Conservation (phyloP, 1,140 invertebrate species). For the Parapsyche elsis region DNA sequence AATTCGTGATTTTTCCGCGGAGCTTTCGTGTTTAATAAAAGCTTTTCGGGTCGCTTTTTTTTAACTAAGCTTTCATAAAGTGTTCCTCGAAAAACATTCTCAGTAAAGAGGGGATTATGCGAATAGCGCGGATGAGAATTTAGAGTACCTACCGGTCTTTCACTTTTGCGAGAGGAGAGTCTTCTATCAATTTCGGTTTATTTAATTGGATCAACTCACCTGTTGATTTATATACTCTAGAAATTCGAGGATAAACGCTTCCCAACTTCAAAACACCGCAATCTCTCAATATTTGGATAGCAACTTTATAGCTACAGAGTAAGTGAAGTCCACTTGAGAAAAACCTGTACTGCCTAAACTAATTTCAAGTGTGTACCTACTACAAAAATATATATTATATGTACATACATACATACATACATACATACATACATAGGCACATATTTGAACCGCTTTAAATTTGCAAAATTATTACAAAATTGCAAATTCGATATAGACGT, state of each 20-base stretch:
- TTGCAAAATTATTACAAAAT: too few species aligned
- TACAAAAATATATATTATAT: not conserved
- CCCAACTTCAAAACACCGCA: not conserved
- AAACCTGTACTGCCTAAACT: too few species aligned
- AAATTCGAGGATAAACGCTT: not conserved
- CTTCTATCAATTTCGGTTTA: slow-evolving; percentile 19
- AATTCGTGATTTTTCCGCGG: too few species aligned
- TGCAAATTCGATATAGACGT: too few species aligned
- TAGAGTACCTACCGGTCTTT: not conserved
- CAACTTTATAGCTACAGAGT: too few species aligned
- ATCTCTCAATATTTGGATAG: not conserved
- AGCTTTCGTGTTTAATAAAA: too few species aligned
- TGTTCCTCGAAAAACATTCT: not conserved
- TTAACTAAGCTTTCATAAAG: not conserved
- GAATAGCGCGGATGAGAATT: not conserved
- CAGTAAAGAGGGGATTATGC: not conserved
- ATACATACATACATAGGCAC: not conserved
- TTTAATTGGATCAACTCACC: slow-evolving; percentile 9
- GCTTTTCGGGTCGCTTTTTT: too few species aligned
- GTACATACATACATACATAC: not conserved
- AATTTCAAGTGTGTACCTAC: too few species aligned
- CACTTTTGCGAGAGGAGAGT: not conserved
- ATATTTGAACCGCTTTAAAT: too few species aligned
- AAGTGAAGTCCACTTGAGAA: too few species aligned
- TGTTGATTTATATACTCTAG: slow-evolving; percentile 6